These are phyloP conservation scores for Sturnira hondurensis DNA, from an alignment of 2,113 vertebrate species.

Conservation along the genomic window DNA sequence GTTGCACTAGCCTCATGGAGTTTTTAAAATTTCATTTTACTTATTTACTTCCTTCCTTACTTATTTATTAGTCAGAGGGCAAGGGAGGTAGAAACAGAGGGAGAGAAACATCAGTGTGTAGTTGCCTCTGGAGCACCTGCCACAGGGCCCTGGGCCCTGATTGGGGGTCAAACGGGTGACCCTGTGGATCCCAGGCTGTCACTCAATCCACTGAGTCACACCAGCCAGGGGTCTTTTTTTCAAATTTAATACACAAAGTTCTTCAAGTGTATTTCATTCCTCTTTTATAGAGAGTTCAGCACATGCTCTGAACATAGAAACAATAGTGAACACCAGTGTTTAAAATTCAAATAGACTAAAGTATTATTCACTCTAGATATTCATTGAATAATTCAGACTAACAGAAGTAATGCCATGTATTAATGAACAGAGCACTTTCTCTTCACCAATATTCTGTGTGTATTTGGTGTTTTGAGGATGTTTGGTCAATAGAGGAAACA, in stretches of 20 bases:
- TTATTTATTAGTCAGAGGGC: too few relatives aligned
- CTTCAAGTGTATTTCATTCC: background rate
- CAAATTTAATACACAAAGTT: background rate
- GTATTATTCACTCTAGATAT: background rate
- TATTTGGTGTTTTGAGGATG: constrained; percentile 39
- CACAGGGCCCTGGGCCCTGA: too few relatives aligned
- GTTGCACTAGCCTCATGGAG: background rate
- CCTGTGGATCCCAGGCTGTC: too few relatives aligned
- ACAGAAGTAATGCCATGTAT: background rate
- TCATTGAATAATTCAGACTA: background rate
- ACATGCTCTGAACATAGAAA: background rate
- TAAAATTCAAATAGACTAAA: background rate
- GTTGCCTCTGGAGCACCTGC: too few relatives aligned
- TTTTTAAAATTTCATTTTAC: background rate
- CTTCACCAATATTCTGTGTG: constrained; percentile 30
- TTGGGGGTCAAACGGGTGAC: too few relatives aligned
- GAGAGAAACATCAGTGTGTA: too few relatives aligned
- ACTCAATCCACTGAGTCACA: too few relatives aligned
- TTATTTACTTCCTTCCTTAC: too few relatives aligned
- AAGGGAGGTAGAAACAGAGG: too few relatives aligned
- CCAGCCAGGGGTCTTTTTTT: background rate
- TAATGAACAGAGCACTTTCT: background rate
- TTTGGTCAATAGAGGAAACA: constrained; percentile 59
- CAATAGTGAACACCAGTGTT: background rate
- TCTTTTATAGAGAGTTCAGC: background rate